phyloP scores from a whole-genome alignment of 2,113 vertebrate genomes.

The Apeltes quadracus region DNA sequence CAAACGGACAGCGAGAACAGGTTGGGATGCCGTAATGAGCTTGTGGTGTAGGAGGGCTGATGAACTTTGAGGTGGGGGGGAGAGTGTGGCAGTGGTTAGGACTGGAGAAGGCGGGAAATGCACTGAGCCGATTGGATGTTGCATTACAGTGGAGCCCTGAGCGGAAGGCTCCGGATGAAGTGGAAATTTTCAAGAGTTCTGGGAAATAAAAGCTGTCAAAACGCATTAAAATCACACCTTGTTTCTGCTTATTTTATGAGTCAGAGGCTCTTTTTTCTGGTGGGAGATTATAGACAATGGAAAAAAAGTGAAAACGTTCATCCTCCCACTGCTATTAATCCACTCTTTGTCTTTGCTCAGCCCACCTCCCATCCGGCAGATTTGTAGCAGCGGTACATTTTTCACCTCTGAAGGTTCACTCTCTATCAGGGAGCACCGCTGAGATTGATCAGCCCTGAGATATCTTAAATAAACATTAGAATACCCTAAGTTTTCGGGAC shows the following conservation, averaged over 20 bases:
- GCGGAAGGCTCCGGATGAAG: not conserved
- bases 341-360: not conserved
- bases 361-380: constrained; percentile 7
- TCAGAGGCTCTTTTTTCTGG: not conserved
- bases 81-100: not conserved
- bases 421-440: constrained; percentile 41
- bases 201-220: constrained; percentile 37
- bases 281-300: constrained; percentile 18
- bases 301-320: constrained; percentile 26
- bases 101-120: constrained; percentile 13
- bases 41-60: not conserved
- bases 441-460: constrained; percentile 62
- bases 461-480: constrained; percentile 28
- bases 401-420: constrained; percentile 35
- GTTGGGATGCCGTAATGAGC: not conserved
- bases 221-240: constrained; percentile 20
- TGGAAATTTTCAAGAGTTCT: constrained; percentile 12
- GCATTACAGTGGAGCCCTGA: not conserved
- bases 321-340: constrained; percentile 16
- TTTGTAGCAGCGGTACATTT: constrained; percentile 27
- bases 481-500: constrained; percentile 30
- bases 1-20: constrained; percentile 7
- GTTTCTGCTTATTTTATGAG: constrained; percentile 30
- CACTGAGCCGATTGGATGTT: constrained; percentile 1
- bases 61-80: constrained; percentile 5